phyloP scores from a whole-genome alignment of 2,113 vertebrate species.

The Amphiprion percula region DNA sequence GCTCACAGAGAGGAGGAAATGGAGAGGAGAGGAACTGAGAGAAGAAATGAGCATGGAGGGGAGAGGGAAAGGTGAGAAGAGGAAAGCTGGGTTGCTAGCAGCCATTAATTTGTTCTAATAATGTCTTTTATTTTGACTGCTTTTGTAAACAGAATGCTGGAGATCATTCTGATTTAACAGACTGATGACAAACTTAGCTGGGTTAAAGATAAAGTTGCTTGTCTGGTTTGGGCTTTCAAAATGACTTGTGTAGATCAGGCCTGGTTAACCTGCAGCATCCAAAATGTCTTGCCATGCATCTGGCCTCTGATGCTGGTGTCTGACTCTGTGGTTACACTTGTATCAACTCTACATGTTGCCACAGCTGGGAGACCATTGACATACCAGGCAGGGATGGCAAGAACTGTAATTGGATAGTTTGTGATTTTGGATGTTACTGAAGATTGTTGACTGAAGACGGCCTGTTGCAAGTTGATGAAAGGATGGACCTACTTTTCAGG shows the following conservation, averaged over 20 bases:
- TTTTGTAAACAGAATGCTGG: neutral
- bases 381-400: too few species aligned
- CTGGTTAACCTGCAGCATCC: neutral
- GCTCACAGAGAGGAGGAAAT: slow-evolving; percentile 48
- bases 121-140: neutral
- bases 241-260: neutral
- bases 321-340: too few species aligned
- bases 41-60: slow-evolving; percentile 22
- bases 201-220: neutral
- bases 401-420: neutral
- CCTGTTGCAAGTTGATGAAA: neutral
- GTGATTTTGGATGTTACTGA: neutral
- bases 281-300: too few species aligned
- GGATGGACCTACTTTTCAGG: neutral
- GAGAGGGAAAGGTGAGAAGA: neutral
- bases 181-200: neutral
- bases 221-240: neutral
- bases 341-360: too few species aligned
- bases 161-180: neutral
- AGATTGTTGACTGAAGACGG: neutral
- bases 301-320: too few species aligned
- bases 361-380: too few species aligned
- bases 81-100: neutral
- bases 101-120: neutral
- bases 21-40: slow-evolving; percentile 22